Percentiles rank a stretch among this genome's conserved stretches.
Evolutionary conservation across 2,113 vertebrate species (phyloP).

Genomic region (Hippolais icterina): DNA sequence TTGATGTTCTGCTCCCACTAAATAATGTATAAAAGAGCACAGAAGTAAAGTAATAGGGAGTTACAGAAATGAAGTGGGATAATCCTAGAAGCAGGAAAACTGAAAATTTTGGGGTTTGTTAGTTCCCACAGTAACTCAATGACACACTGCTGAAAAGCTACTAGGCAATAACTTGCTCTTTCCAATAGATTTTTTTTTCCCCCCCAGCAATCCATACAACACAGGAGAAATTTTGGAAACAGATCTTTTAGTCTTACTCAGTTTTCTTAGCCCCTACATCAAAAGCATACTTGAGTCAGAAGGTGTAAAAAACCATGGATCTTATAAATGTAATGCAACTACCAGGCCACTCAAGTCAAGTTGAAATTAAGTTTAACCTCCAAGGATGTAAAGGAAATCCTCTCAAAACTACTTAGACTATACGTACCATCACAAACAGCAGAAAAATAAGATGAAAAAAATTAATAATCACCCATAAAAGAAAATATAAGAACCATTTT

Average conservation of each 20-base stretch:
- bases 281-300: not conserved
- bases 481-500: not conserved
- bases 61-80: not conserved
- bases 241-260: not conserved
- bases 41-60: not conserved
- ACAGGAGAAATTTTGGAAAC: not conserved
- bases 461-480: rapidly evolving
- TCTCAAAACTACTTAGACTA: not conserved
- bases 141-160: not conserved
- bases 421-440: not conserved
- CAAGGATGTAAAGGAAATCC: not conserved
- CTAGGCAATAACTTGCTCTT: not conserved
- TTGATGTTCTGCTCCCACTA: not conserved
- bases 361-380: not conserved
- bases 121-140: not conserved
- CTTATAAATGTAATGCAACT: not conserved
- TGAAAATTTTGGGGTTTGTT: not conserved
- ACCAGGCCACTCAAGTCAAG: not conserved
- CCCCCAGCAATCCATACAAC: not conserved
- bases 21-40: not conserved
- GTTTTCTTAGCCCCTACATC: not conserved
- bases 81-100: not conserved
- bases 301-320: not conserved
- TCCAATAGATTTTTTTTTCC: not conserved
- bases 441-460: not conserved